phyloP scores from a whole-genome alignment of 2,888 invertebrate genomes.

The Chouioia cunea region DNA sequence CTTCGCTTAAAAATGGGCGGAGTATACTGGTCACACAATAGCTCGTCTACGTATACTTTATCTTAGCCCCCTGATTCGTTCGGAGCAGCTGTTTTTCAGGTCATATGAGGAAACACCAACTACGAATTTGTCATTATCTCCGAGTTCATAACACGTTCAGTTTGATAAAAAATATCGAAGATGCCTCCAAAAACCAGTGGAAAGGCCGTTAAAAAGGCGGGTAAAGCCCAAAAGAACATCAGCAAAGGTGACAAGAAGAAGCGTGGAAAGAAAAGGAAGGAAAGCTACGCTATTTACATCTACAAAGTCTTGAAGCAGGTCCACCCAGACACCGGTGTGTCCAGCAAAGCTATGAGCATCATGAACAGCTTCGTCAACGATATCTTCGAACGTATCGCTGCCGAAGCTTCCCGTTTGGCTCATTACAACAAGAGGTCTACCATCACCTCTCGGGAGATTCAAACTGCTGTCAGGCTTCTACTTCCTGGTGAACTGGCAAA shows the following conservation, averaged over 20 bases:
- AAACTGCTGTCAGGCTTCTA: constrained; percentile 75
- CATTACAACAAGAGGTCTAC: constrained; percentile 70
- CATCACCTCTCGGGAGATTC: constrained; percentile 78
- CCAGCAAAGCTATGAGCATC: constrained; percentile 58
- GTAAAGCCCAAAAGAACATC: neutral
- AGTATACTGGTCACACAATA: too few species aligned
- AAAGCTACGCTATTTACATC: constrained; percentile 69
- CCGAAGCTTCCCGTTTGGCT: constrained; percentile 56
- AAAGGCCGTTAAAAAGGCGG: constrained; percentile 37
- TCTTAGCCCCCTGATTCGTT: too few species aligned
- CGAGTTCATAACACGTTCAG: too few species aligned
- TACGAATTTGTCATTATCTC: too few species aligned
- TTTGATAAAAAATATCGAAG: too few species aligned
- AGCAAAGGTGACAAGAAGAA: constrained; percentile 63
- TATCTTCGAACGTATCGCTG: constrained; percentile 59
- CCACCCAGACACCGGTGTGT: constrained; percentile 71
- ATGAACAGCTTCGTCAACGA: constrained; percentile 57
- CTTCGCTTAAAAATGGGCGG: too few species aligned
- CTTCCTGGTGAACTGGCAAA: constrained; percentile 50
- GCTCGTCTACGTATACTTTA: too few species aligned
- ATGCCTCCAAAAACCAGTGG: constrained; percentile 54
- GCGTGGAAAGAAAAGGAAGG: constrained; percentile 66
- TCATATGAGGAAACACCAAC: too few species aligned
- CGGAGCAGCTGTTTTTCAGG: too few species aligned
- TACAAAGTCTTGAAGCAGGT: constrained; percentile 72